phyloP scores from a whole-genome alignment of 2,797 vertebrate genomes.

The Tadarida brasiliensis region DNA sequence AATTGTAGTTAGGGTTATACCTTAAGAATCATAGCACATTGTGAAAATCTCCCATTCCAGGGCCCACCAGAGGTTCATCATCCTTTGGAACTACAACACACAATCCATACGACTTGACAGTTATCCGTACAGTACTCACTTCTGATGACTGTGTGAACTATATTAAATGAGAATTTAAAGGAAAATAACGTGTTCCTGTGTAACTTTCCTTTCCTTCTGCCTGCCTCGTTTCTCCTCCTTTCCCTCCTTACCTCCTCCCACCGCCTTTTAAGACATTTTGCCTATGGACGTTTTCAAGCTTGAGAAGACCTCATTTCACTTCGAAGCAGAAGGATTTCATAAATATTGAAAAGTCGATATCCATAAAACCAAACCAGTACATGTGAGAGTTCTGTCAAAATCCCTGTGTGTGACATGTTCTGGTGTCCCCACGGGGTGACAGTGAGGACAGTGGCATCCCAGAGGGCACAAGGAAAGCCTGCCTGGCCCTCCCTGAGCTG shows the following conservation, averaged over 20 bases:
- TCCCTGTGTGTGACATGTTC: background rate
- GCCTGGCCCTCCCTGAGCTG: no score
- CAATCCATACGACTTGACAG: background rate
- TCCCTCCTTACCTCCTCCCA: background rate
- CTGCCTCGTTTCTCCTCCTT: background rate
- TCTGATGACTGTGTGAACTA: slow-evolving; percentile 28
- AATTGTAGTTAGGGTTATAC: background rate
- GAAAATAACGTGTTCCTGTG: background rate
- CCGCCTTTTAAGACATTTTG: background rate
- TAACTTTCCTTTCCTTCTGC: background rate
- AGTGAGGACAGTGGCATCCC: background rate
- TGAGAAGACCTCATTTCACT: background rate
- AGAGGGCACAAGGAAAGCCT: background rate
- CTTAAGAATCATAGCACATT: background rate
- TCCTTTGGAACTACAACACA: background rate
- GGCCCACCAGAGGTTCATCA: background rate
- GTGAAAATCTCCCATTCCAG: background rate
- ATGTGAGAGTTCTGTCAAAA: background rate
- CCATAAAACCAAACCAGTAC: background rate
- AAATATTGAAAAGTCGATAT: background rate
- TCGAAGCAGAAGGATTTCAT: background rate
- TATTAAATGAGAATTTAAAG: slow-evolving; percentile 47
- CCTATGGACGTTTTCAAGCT: background rate
- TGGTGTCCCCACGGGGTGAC: background rate
- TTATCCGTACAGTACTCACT: background rate